Conservation (phyloP, 1,140 invertebrate species). For the Drosophila orosa region DNA sequence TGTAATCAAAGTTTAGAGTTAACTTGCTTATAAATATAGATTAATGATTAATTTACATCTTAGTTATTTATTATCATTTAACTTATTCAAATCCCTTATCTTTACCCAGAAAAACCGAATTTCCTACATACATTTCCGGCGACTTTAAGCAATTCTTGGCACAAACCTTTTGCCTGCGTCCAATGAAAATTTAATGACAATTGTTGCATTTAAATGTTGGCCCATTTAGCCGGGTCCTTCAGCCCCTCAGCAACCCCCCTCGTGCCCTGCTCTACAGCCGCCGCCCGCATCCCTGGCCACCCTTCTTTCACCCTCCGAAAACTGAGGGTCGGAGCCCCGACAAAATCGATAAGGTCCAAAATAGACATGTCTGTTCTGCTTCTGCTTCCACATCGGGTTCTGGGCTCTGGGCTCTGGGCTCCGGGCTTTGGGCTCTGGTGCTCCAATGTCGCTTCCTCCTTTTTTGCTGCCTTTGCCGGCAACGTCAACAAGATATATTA, state of each 20-base stretch:
- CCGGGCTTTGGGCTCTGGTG: slow-evolving; percentile 2
- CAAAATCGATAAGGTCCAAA: slow-evolving; percentile 72
- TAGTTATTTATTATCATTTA: background rate
- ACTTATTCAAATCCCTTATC: background rate
- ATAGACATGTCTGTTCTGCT: slow-evolving; percentile 71
- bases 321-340: slow-evolving; percentile 30
- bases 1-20: background rate
- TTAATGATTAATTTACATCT: background rate
- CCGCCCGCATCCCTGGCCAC: slow-evolving; percentile 6
- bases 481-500: slow-evolving; percentile 74
- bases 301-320: background rate
- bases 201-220: slow-evolving; percentile 79
- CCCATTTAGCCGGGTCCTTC: slow-evolving; percentile 51
- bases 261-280: background rate
- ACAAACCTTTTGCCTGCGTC: slow-evolving; percentile 14
- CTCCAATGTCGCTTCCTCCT: slow-evolving; percentile 34
- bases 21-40: background rate
- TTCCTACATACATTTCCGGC: background rate
- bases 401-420: slow-evolving; percentile 3
- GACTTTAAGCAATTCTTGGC: slow-evolving; percentile 38
- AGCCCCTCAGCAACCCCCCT: background rate
- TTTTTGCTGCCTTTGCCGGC: slow-evolving; percentile 36
- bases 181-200: slow-evolving; percentile 73
- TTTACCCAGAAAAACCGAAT: background rate
- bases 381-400: slow-evolving; percentile 25